These are phyloP conservation scores for Archilochus colubris DNA, from an alignment of 2,113 vertebrate genomes.

Conservation along the genomic window DNA sequence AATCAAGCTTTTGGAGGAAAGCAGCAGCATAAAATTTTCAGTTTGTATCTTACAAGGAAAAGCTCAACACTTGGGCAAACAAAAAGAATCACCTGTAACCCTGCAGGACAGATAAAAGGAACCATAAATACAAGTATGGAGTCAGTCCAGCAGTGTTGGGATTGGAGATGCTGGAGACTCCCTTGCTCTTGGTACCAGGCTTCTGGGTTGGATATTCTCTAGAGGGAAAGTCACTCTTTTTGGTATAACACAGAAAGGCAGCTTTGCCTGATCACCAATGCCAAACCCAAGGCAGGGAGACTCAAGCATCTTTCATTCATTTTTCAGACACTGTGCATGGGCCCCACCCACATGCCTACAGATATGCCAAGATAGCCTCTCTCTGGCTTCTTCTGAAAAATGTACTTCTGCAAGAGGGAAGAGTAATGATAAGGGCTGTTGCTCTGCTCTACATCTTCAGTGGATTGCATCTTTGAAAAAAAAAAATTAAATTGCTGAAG, in stretches of 20 bases:
- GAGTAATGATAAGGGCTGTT: background rate
- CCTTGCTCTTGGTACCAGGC: accelerated
- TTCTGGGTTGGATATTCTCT: background rate
- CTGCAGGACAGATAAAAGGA: background rate
- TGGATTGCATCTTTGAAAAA: background rate
- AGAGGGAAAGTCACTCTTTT: background rate
- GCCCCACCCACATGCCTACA: background rate
- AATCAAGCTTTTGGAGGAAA: background rate
- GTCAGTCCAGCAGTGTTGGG: background rate
- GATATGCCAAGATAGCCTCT: background rate
- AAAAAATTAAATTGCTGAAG: background rate
- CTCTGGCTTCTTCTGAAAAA: background rate
- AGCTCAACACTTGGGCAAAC: background rate
- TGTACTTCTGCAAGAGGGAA: background rate
- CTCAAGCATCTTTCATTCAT: background rate
- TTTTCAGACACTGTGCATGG: background rate
- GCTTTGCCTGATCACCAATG: background rate
- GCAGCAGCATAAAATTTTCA: background rate
- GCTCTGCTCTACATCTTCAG: background rate
- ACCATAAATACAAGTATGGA: background rate
- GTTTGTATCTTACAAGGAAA: background rate
- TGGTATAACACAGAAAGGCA: background rate
- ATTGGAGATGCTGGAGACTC: background rate
- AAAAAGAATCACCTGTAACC: background rate
- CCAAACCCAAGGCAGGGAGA: background rate